Base-by-base conservation (phyloP, 2,888 invertebrate genomes). In the Drosophila lutescens region DNA sequence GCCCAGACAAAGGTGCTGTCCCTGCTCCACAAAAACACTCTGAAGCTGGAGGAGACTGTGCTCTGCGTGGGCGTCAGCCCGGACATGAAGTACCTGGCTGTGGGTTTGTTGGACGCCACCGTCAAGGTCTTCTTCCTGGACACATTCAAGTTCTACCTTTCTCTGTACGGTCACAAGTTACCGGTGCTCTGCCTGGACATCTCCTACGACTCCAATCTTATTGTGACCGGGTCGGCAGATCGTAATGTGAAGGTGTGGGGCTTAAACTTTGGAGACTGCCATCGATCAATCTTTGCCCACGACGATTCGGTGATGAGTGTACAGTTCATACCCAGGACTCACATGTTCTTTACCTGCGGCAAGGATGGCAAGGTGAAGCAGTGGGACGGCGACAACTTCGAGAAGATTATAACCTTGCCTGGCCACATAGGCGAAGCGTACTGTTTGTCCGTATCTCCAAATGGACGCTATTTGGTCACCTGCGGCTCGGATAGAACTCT, bases 181-280 rank as follows among this genome's bases (percentile, higher is more conserved):
- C 99, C 99, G 0, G 97, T 99, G 0, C 93, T 97, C 0, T 97
- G 97, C 87, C 93, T 99, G 93, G 99, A 99, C 91, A 98, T 99
- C 68, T 97, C 97, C 13, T 95, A 96, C 79, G 98, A 98, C 91
- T 96, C 96, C 0, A 94, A 94, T 10, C 91, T 99, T 26, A 96
- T 99, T 75, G 97, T 95, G 10, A 98, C 99, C 0, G 99, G 99
- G 8, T 98, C 99, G 3, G 97, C 97, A 0, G 99, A 99, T 93
- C 94, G 98, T 43, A 98, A 97, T 91, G 95, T 99, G 32, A 98
- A 99, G 93, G 95, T 99, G 73, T 99, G 99, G 99, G 99, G 99
- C 38, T 94, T 99, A 93, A 98, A 99, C 92, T 99, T 98, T 91
- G 99, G 99, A n/a, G 98, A 99, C 92, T 99, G 98, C 84, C 99